Evolutionary conservation across 1,140 invertebrate genomes (phyloP).

Genomic region (Coenobita brevimanus): DNA sequence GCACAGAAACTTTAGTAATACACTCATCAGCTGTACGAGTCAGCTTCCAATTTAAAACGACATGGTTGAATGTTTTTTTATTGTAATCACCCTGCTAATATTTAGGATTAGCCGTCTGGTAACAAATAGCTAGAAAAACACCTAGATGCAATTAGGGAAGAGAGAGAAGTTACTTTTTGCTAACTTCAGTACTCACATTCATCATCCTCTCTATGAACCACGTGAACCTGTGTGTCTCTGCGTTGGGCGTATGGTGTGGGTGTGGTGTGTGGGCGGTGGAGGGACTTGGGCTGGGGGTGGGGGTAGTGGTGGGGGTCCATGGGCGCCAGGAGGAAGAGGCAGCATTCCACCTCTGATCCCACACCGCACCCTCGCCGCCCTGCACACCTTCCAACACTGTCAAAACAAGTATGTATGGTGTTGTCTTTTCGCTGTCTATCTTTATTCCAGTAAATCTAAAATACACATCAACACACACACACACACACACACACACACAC

Average conservation of each 20-base stretch:
- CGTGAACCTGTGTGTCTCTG: slow-evolving; percentile 1
- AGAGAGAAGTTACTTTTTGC: background rate
- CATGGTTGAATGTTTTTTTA: no score
- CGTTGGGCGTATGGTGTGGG: background rate
- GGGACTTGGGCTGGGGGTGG: background rate
- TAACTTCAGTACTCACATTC: background rate
- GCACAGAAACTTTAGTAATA: no score
- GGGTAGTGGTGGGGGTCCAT: background rate
- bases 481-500: background rate
- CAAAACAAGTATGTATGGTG: background rate
- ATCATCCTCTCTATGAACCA: background rate
- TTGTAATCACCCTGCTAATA: no score
- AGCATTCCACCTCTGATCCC: slow-evolving; percentile 32
- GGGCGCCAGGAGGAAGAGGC: slow-evolving; percentile 14
- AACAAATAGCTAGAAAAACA: no score
- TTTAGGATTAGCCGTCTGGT: no score
- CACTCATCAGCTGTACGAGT: no score
- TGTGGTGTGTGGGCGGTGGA: background rate
- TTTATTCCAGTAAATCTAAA: background rate
- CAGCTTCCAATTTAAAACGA: no score
- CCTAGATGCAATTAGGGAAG: no score
- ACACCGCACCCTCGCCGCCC: background rate
- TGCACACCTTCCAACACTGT: slow-evolving; percentile 25
- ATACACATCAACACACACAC: background rate
- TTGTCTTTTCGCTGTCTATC: background rate